Percentiles rank a stretch among this genome's conserved stretches.
Evolutionary conservation across 2,113 vertebrate genomes (phyloP).

Genomic region (Leucopsar rothschildi): DNA sequence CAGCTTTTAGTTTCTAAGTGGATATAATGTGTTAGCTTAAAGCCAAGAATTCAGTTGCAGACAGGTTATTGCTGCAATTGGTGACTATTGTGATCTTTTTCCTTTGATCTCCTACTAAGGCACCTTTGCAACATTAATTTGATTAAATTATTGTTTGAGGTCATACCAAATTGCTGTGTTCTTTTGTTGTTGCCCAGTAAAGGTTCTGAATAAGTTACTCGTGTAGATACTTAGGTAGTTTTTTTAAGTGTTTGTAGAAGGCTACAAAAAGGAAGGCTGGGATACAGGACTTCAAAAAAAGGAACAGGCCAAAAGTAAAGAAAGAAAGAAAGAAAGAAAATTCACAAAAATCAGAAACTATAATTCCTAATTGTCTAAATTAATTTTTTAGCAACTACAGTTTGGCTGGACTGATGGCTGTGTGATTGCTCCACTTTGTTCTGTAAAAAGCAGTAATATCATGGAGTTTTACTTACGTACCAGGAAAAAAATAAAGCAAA

Average conservation of each 20-base stretch:
- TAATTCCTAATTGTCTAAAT: slow-evolving; percentile 40
- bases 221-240: neutral
- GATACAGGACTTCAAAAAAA: neutral
- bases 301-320: neutral
- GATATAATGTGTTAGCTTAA: neutral
- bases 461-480: neutral
- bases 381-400: neutral
- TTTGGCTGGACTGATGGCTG: slow-evolving; percentile 21
- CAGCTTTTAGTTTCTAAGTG: neutral
- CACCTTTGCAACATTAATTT: neutral
- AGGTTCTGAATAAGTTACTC: neutral
- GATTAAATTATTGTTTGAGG: neutral
- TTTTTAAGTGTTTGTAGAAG: neutral
- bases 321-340: neutral
- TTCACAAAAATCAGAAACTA: neutral
- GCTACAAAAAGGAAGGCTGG: neutral
- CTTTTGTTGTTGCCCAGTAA: neutral
- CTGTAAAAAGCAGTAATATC: neutral
- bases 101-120: neutral
- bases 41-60: neutral
- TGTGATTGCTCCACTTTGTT: neutral
- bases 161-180: neutral
- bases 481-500: neutral
- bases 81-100: neutral
- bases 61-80: neutral